Evolutionary conservation across 2,888 invertebrate species (phyloP).

Genomic region (Andrena minutula): DNA sequence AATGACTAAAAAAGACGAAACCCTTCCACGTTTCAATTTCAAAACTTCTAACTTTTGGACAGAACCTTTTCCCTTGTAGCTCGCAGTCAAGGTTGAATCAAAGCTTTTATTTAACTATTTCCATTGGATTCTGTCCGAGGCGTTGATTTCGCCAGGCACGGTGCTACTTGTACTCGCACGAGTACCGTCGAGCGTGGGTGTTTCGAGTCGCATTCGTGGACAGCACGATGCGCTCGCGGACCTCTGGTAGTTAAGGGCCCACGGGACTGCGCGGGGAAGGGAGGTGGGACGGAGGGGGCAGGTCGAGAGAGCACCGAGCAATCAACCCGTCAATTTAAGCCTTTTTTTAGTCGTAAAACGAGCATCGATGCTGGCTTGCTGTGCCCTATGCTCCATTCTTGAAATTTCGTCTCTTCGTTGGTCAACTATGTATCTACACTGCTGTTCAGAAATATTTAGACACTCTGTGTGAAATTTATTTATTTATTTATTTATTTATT

Average conservation of each 20-base stretch:
- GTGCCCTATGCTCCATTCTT: not conserved
- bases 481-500: too few relatives aligned
- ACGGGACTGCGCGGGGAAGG: not conserved
- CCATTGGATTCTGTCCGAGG: conserved; percentile 27
- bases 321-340: conserved; percentile 52
- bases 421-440: too few relatives aligned
- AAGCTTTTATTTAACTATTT: conserved; percentile 32
- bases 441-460: too few relatives aligned
- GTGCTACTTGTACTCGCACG: conserved; percentile 49
- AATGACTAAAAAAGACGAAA: too few relatives aligned
- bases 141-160: conserved; percentile 44
- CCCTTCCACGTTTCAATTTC: too few relatives aligned
- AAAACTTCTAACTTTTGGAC: not conserved
- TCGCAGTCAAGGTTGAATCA: conserved; percentile 5
- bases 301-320: conserved; percentile 50
- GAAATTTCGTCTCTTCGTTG: too few relatives aligned
- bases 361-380: conserved; percentile 23
- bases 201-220: conserved; percentile 56
- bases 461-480: too few relatives aligned
- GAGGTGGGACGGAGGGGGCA: conserved; percentile 2
- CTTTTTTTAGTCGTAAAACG: conserved; percentile 47
- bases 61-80: not conserved
- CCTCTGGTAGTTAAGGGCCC: conserved; percentile 34
- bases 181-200: conserved; percentile 61
- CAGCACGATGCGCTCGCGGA: conserved; percentile 44